Conservation (phyloP, 1,140 invertebrate species). For the Neoseiulus cucumeris region DNA sequence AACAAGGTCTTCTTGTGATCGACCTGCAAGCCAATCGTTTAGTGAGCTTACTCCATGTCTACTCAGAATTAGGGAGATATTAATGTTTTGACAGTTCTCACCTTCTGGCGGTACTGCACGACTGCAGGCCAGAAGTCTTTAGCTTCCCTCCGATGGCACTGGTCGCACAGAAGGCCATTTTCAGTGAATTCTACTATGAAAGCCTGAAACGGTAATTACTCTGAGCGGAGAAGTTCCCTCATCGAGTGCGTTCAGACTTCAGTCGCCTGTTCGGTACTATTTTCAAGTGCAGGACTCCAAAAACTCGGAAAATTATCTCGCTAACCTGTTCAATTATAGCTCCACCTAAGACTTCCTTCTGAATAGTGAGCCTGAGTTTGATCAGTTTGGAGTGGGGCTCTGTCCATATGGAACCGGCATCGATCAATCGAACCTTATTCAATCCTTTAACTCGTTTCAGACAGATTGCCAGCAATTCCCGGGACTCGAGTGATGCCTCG, state of each 20-base stretch:
- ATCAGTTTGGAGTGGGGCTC: conserved; percentile 95
- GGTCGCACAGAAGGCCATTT: conserved; percentile 84
- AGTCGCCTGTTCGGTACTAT: too few relatives aligned
- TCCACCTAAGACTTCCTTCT: conserved; percentile 53
- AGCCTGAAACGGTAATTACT: conserved; percentile 46
- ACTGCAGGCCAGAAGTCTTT: conserved; percentile 91
- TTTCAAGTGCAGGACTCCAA: too few relatives aligned
- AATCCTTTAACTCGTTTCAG: conserved; percentile 83
- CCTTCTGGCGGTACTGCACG: conserved; percentile 42
- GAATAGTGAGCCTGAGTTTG: conserved; percentile 90
- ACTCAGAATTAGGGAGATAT: not conserved
- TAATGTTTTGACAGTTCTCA: conserved; percentile 17
- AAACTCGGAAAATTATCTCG: too few relatives aligned
- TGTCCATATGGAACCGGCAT: conserved; percentile 96
- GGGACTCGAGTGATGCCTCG: conserved; percentile 65
- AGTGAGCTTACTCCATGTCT: not conserved
- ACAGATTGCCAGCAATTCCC: conserved; percentile 74
- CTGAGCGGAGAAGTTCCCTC: too few relatives aligned
- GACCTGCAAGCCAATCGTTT: conserved; percentile 36
- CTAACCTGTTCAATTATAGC: conserved; percentile 32
- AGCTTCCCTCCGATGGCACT: conserved; percentile 86
- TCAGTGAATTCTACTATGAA: conserved; percentile 87
- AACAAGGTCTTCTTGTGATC: conserved; percentile 96
- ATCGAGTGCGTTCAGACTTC: too few relatives aligned
- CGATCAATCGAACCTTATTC: conserved; percentile 59